Evolutionary conservation across 2,888 invertebrate species (phyloP).

Genomic region (Andricus curvator): DNA sequence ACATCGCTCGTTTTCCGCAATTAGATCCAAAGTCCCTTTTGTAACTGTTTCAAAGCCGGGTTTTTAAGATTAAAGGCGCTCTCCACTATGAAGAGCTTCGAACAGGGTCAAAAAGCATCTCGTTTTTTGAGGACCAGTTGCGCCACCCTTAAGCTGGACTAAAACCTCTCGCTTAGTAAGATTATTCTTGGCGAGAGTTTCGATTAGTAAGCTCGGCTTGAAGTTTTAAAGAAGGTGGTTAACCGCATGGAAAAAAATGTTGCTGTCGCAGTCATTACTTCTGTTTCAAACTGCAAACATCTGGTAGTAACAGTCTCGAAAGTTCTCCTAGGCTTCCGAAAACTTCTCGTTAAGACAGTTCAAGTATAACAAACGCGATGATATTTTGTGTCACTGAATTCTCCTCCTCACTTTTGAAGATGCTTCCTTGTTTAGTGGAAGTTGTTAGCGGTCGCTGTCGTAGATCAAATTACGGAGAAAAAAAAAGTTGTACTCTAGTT

Average conservation of each 20-base stretch:
- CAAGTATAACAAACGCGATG: slow-evolving; percentile 10
- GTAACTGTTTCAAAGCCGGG: not conserved
- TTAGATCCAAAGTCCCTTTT: slow-evolving; percentile 19
- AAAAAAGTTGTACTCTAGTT: not conserved
- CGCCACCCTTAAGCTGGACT: not conserved
- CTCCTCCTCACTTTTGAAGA: not conserved
- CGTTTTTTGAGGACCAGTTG: slow-evolving; percentile 27
- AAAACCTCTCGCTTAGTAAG: slow-evolving; percentile 1
- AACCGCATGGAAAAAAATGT: slow-evolving; percentile 38
- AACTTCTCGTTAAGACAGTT: slow-evolving; percentile 40
- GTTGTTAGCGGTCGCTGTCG: not conserved
- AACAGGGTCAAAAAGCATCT: slow-evolving; percentile 31
- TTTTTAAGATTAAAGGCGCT: slow-evolving; percentile 33
- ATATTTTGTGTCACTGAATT: slow-evolving; percentile 19
- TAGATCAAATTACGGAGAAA: slow-evolving; percentile 3
- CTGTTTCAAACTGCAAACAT: slow-evolving; percentile 23
- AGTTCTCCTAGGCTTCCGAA: slow-evolving; percentile 30
- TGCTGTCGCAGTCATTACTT: slow-evolving; percentile 28
- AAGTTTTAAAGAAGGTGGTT: slow-evolving; percentile 33
- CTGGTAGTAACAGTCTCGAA: slow-evolving; percentile 25
- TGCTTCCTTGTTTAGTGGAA: not conserved
- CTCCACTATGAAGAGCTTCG: slow-evolving; percentile 23
- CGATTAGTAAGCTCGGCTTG: slow-evolving; percentile 29
- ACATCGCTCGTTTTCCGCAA: not conserved
- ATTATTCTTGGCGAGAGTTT: slow-evolving; percentile 34